phyloP scores from a whole-genome alignment of 2,888 invertebrate genomes.

The Tiphia femorata region DNA sequence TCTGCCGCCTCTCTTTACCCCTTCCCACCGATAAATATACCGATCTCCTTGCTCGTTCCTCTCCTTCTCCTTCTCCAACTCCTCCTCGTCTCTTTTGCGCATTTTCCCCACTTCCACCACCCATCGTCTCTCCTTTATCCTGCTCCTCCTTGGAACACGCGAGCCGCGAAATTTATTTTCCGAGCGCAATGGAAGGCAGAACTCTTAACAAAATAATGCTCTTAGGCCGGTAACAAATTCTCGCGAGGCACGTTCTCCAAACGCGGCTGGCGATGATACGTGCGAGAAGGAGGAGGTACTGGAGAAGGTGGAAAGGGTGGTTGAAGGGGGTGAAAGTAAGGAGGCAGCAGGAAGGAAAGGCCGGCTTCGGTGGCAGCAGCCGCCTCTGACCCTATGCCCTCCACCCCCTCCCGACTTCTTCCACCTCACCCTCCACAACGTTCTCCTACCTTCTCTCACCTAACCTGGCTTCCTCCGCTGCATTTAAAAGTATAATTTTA shows the following conservation, averaged over 20 bases:
- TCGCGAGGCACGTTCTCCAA: no score
- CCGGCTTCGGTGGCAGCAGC: background rate
- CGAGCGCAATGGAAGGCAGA: background rate
- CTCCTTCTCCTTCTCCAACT: background rate
- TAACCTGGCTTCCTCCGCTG: slow-evolving; percentile 1
- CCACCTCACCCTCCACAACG: background rate
- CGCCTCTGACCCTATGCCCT: background rate
- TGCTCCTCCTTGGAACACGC: no score
- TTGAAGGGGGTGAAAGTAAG: no score
- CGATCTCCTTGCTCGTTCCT: no score
- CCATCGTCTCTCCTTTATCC: no score
- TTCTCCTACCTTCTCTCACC: no score
- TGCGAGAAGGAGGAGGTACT: background rate
- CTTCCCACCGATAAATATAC: no score
- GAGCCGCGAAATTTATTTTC: background rate
- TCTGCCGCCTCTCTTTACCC: no score
- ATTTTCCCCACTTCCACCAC: no score
- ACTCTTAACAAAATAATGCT: slow-evolving; percentile 3
- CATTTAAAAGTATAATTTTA: slow-evolving; percentile 55
- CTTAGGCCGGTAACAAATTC: slow-evolving; percentile 2
- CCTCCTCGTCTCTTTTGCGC: no score
- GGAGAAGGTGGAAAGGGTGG: background rate
- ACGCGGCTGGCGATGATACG: slow-evolving; percentile 3
- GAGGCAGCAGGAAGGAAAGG: background rate
- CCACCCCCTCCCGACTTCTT: background rate